Conservation (phyloP, 1,140 invertebrate species). For the Chionoecetes opilio region DNA sequence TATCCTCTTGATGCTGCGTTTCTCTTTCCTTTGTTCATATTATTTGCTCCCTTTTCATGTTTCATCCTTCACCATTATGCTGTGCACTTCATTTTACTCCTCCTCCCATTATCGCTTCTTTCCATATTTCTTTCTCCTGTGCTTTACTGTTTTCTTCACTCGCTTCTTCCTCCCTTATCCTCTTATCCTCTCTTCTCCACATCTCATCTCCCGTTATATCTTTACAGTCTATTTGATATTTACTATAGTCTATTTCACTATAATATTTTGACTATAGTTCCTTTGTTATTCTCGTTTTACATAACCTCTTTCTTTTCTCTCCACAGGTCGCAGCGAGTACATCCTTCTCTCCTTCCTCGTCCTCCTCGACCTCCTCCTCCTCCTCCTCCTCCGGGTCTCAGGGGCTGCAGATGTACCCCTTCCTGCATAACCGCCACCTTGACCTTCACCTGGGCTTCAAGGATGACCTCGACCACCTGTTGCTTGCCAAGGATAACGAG, state of each 20-base stretch:
- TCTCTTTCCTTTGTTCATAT: background rate
- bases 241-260: background rate
- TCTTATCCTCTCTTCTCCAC: constrained; percentile 1
- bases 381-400: background rate
- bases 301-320: background rate
- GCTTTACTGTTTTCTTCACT: constrained; percentile 38
- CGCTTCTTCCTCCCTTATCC: background rate
- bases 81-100: background rate
- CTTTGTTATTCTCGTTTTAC: background rate
- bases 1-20: too few relatives aligned
- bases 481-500: background rate
- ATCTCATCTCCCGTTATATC: background rate
- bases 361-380: background rate
- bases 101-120: constrained; percentile 73
- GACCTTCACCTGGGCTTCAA: constrained; percentile 61
- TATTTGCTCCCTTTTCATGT: background rate
- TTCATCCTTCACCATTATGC: background rate
- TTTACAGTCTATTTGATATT: background rate
- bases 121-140: constrained; percentile 66
- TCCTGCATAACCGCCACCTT: constrained; percentile 49
- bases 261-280: background rate
- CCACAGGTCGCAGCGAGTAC: background rate
- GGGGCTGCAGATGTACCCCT: constrained; percentile 36
- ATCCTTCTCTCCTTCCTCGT: background rate
- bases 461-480: constrained; percentile 59